Base-by-base conservation (phyloP, 2,113 vertebrate genomes). In the Nerophis ophidion region DNA sequence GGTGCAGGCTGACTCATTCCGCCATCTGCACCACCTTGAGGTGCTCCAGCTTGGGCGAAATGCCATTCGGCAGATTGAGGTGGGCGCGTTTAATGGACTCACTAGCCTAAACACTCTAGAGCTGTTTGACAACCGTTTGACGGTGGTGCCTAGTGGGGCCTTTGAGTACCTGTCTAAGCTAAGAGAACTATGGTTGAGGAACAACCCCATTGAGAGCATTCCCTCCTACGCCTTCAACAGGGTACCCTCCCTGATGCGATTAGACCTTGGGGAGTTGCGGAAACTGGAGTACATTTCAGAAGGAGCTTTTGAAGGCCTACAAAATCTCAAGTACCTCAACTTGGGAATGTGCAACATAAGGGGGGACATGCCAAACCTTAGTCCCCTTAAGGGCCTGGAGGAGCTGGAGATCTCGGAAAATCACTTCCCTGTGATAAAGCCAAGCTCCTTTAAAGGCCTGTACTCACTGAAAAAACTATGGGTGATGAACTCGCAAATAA, bases 301-400 rank as follows among this genome's bases (percentile, higher is more conserved):
- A 68, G 97, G 93, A n/a, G 97, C 96, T 66, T 99, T 99, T 71
- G 95, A 97, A 83, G 96, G 95, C 9, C 80, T 99, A 60, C 92
- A 94, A 89, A 99, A 98, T 89, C 92, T 98, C 78, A 97, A 97
- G 89, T 99, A 99, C 86, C 93, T 99, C 75, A 99, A 99, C 80
- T 78, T 99, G 84, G 95, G 95, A 69, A 96, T 96, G 96, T 98
- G 96, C 81, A 97, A 96, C 91, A 92, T 99, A 11, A 91, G 81
- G 66, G 95, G 91, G 58, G 95, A 98, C 55, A 93, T 99, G 91
- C 97, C 97, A 85, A 96, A 95, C 77, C 85, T 99, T 66, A 93
- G 90, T 48, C 93, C 95, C 1, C 66, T 99, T 51, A 91, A 93
- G 72, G 93, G 95, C 42, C 85, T 99, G 70, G 97, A 99, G 82